Evolutionary conservation across 2,113 vertebrate species (phyloP).

Genomic region (Ginglymostoma cirratum): DNA sequence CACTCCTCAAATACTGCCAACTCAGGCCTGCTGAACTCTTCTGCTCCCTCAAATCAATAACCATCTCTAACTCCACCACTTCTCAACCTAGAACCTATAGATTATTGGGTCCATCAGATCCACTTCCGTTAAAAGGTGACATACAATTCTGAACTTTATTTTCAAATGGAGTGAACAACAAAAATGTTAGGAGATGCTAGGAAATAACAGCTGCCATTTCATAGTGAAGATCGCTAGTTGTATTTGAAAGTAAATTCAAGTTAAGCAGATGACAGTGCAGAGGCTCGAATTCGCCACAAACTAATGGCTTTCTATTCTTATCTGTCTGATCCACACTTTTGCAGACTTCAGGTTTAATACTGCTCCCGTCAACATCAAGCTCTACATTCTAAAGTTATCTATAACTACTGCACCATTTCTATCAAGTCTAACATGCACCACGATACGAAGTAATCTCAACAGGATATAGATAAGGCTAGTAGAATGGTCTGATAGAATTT

Average conservation of each 20-base stretch:
- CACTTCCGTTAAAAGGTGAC: background rate
- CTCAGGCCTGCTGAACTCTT: background rate
- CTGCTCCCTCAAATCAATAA: background rate
- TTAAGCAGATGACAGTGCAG: background rate
- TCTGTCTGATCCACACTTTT: background rate
- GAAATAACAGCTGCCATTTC: background rate
- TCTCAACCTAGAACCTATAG: background rate
- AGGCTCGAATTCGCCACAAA: background rate
- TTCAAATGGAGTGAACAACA: background rate
- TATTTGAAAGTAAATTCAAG: background rate
- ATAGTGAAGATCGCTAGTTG: background rate
- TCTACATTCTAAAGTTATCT: background rate
- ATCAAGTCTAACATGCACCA: background rate
- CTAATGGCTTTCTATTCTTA: background rate
- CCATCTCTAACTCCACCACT: background rate
- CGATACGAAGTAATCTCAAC: background rate
- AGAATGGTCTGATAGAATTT: background rate
- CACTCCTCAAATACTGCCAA: background rate
- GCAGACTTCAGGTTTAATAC: background rate
- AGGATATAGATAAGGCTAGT: background rate
- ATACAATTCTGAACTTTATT: background rate
- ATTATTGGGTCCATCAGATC: background rate
- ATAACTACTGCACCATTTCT: background rate
- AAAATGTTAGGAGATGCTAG: background rate
- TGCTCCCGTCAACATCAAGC: background rate